Conservation (phyloP, 2,888 invertebrate genomes). For the Heliconius sara region DNA sequence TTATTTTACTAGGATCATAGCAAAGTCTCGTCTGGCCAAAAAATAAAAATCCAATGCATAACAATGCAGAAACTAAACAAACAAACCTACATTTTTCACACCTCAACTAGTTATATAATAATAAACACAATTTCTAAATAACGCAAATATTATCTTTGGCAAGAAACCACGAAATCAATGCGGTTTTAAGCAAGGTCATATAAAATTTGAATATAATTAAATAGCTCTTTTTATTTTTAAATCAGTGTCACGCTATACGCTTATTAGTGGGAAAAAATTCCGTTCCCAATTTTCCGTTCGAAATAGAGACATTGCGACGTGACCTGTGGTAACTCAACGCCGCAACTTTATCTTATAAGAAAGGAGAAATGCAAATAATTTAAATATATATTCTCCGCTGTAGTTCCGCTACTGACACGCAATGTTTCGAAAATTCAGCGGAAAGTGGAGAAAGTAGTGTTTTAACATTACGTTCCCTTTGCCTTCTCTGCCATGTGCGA, state of each 20-base stretch:
- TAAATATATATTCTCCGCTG: background rate
- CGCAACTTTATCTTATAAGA: background rate
- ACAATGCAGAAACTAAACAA: conserved; percentile 2
- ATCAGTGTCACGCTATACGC: too few species aligned
- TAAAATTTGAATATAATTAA: conserved; percentile 34
- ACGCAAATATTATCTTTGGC: conserved; percentile 13
- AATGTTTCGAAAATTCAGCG: too few species aligned
- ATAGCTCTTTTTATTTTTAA: too few species aligned
- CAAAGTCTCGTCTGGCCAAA: background rate
- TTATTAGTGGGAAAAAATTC: background rate
- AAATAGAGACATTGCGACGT: background rate
- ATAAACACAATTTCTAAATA: conserved; percentile 4
- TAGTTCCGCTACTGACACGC: too few species aligned
- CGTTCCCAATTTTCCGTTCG: background rate
- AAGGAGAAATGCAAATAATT: background rate
- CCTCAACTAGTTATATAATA: background rate
- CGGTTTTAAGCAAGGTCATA: conserved; percentile 23
- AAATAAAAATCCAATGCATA: background rate
- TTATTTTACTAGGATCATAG: background rate
- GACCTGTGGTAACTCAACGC: background rate
- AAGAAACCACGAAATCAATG: background rate
- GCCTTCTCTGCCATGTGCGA: too few species aligned
- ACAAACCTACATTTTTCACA: background rate
- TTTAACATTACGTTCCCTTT: too few species aligned
- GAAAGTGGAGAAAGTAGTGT: too few species aligned